Conservation (phyloP, 2,888 invertebrate species). For the Torymus texanus region DNA sequence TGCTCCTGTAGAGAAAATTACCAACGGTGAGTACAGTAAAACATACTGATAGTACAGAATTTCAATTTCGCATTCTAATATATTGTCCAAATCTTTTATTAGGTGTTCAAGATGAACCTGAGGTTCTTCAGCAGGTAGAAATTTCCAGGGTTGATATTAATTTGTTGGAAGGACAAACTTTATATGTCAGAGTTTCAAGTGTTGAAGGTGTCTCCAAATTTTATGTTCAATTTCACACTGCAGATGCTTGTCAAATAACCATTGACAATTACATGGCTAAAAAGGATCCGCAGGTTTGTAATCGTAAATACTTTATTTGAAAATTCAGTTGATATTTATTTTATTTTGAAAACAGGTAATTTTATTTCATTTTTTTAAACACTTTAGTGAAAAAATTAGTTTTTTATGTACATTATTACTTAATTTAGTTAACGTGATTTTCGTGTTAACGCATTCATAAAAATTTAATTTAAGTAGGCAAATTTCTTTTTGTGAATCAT, state of each 20-base stretch:
- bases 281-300: conserved; percentile 64
- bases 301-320: too few species aligned
- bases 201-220: conserved; percentile 75
- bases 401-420: too few species aligned
- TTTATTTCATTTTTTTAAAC: too few species aligned
- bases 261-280: conserved; percentile 66
- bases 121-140: conserved; percentile 12
- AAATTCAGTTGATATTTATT: conserved; percentile 14
- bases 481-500: too few species aligned
- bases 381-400: too few species aligned
- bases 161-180: conserved; percentile 74
- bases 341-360: conserved; percentile 1
- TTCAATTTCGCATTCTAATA: neutral
- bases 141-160: conserved; percentile 70
- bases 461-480: too few species aligned
- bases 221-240: conserved; percentile 74
- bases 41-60: too few species aligned
- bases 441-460: too few species aligned
- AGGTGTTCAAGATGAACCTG: conserved; percentile 15
- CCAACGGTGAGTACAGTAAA: conserved; percentile 2
- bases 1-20: neutral
- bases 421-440: too few species aligned
- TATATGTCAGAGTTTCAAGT: conserved; percentile 73
- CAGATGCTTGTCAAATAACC: conserved; percentile 64
- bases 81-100: conserved; percentile 14